A percentile compares a stretch with the other conserved stretches of the same genome.
phyloP scores from a whole-genome alignment of 2,888 invertebrate genomes.

The Limnephilus lunatus region DNA sequence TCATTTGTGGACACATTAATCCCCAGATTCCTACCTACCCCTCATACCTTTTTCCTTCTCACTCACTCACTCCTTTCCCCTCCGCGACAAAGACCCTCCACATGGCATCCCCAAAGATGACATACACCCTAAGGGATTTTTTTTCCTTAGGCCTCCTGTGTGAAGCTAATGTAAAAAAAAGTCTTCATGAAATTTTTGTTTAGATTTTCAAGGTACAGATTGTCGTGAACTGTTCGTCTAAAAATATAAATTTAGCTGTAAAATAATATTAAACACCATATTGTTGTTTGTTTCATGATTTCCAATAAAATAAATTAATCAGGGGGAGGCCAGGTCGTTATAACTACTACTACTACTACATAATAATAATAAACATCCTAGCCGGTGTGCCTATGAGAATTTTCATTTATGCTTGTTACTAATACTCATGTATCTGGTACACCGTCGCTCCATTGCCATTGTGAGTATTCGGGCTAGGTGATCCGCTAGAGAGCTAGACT shows the following conservation, averaged over 20 bases:
- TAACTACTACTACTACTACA: neutral
- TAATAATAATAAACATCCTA: neutral
- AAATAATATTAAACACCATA: neutral
- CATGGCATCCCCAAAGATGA: too few species aligned
- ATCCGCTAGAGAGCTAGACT: conserved; percentile 20
- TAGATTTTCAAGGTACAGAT: neutral
- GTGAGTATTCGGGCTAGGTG: neutral
- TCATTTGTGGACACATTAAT: too few species aligned
- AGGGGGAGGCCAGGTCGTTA: neutral
- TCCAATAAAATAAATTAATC: neutral
- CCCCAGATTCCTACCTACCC: too few species aligned
- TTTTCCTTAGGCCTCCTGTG: too few species aligned
- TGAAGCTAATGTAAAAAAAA: too few species aligned
- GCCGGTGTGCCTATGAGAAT: neutral
- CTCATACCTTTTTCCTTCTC: too few species aligned
- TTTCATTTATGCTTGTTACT: neutral
- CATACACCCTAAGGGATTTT: too few species aligned
- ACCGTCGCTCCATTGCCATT: neutral
- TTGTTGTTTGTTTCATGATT: neutral
- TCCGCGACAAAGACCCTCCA: too few species aligned
- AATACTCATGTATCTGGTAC: neutral
- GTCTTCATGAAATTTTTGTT: neutral
- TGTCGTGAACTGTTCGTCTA: neutral
- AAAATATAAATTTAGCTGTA: too few species aligned
- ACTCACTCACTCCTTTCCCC: too few species aligned